These are phyloP conservation scores for Platycheirus albimanus DNA, from an alignment of 2,888 invertebrate species.

Conservation along the genomic window DNA sequence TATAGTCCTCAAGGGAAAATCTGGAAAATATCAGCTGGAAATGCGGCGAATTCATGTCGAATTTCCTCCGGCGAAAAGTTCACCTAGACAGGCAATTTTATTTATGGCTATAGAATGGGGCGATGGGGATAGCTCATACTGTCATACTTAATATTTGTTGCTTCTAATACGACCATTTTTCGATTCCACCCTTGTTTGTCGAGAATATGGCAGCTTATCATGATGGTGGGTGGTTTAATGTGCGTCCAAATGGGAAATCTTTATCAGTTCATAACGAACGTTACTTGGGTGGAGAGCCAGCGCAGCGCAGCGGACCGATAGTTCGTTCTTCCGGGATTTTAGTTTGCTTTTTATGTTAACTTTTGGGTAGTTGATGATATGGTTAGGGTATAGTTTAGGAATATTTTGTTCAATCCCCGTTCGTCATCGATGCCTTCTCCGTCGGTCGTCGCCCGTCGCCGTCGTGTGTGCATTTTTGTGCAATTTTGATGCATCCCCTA, in stretches of 20 bases:
- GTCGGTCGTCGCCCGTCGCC: neutral
- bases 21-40: constrained; percentile 58
- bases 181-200: constrained; percentile 50
- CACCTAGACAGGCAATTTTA: constrained; percentile 44
- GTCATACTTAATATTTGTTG: constrained; percentile 60
- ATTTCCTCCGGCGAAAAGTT: constrained; percentile 54
- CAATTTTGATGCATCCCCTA: constrained; percentile 27
- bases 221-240: constrained; percentile 60
- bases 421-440: neutral
- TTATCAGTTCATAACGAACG: constrained; percentile 78
- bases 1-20: constrained; percentile 25
- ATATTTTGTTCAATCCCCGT: neutral
- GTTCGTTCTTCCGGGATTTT: constrained; percentile 66
- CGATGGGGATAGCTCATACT: neutral
- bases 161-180: constrained; percentile 59
- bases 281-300: constrained; percentile 73
- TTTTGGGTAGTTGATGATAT: constrained; percentile 17
- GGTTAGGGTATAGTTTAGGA: constrained; percentile 18
- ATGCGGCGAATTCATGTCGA: constrained; percentile 51
- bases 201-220: constrained; percentile 70
- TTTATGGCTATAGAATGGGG: constrained; percentile 52
- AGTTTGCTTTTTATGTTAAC: constrained; percentile 57
- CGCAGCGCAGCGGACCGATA: constrained; percentile 62
- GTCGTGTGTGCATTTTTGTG: constrained; percentile 17
- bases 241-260: constrained; percentile 75